Conservation (phyloP, 2,888 invertebrate species). For the Aporophyla nigra region DNA sequence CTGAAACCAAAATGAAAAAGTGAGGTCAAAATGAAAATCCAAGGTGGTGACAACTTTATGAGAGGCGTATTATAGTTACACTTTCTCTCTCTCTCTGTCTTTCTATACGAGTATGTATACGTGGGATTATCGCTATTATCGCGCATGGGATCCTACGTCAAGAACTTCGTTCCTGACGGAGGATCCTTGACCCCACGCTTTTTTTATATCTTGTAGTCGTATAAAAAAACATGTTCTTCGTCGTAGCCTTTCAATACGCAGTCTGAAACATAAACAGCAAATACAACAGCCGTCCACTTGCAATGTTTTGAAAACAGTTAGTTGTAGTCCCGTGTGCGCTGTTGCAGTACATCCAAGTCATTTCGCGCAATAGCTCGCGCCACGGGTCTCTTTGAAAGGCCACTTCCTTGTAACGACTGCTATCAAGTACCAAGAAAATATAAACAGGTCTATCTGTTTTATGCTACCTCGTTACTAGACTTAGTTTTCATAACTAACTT, state of each 20-base stretch:
- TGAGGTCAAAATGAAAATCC: too few relatives aligned
- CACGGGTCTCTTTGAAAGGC: constrained; percentile 73
- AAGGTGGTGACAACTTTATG: too few relatives aligned
- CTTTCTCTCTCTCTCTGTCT: too few relatives aligned
- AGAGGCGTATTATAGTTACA: too few relatives aligned
- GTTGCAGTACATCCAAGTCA: constrained; percentile 76
- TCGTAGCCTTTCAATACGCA: not conserved
- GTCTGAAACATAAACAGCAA: constrained; percentile 20
- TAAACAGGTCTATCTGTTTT: constrained; percentile 72
- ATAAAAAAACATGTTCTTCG: not conserved
- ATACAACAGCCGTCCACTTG: constrained; percentile 40
- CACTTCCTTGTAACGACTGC: constrained; percentile 74
- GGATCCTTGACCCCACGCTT: too few relatives aligned
- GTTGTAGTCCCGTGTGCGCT: constrained; percentile 72
- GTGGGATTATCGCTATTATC: too few relatives aligned
- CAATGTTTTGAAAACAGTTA: constrained; percentile 64
- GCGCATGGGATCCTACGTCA: too few relatives aligned
- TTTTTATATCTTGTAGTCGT: not conserved
- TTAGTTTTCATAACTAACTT: constrained; percentile 55
- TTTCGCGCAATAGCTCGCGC: constrained; percentile 76
- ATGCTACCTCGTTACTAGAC: constrained; percentile 65
- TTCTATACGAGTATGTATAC: too few relatives aligned
- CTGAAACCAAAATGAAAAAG: too few relatives aligned
- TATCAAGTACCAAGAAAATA: constrained; percentile 72
- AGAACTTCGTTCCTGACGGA: too few relatives aligned